Evolutionary conservation across 2,113 vertebrate genomes (phyloP), one percentile per base, ranked within the genome.

Genomic region (Egretta garzetta): DNA sequence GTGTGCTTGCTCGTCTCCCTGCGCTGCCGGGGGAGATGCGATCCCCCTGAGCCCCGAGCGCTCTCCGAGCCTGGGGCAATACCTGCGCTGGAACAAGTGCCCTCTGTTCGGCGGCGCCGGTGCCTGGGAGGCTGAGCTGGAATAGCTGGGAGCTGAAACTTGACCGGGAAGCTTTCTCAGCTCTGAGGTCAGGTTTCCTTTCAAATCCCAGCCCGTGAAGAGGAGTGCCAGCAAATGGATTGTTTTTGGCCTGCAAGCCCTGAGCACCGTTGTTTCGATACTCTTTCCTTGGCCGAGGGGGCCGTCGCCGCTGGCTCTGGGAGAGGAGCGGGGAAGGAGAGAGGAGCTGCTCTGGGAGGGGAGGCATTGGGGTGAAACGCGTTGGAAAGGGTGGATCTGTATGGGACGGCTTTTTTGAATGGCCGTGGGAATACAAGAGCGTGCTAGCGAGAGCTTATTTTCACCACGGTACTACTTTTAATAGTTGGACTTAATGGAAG

Each of bases 131-230:
- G 43, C 84, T 30, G 80, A 49, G 87, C 76, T 45, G 82, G 50
- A 39, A 10, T 8, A 35, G 88, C 62, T 60, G 2, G 76, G 55
- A 63, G 90, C 91, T 88, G 94, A 96, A 96, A 88, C 96, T 80
- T 49, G 92, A 88, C 96, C 92, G 88, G 95, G 92, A 92, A 94
- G 86, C 91, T 68, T 88, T 95, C 95, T 83, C 20, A 4, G 2
- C 63, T 85, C 77, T 1, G 26, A 93, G 90, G 79, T 94, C 92
- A 21, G 90, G 82, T 96, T 96, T 94, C 93, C 81, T 83, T 86
- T 75, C 90, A 62, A 66, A 88, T 80, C 90, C 41, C 90, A 53
- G 93, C 87, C 84, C 3, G 39, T 10, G 74, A 26, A 50, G 47
- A 67, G 70, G 75, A 86, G 93, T 4, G 53, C 0, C 9, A 88